Base-by-base conservation (phyloP, 2,888 invertebrate genomes). In the Microplitis deprimator region DNA sequence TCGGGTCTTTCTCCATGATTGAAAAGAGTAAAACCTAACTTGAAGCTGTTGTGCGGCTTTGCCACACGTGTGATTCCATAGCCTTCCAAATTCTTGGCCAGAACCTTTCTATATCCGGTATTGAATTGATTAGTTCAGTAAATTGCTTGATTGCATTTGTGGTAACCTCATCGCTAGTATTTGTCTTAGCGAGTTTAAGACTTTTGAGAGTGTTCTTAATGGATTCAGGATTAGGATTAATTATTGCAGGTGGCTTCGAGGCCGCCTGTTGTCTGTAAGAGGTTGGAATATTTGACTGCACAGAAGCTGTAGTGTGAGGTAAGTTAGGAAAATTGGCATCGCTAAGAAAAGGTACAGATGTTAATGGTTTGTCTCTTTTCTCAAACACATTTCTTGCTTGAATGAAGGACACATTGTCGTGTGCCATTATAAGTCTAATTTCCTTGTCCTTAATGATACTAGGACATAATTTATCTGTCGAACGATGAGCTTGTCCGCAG, bases 371-470 rank as follows among this genome's bases (percentile, higher is more conserved):
- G 16, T 6, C 8, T 20, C 6, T 17, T 8, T 29, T 16, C 64
- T 78, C 70, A n/a, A 62, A 73, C 3, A 20, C 17, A 16, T 59
- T 39, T 41, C 38, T 78, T 1, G 76, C 76, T 0, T 62, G 38
- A 0, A 79, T 8, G 38, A 62, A 79, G 0, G 78, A 69, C 10
- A 79, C 0, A 13, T 76, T 79, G 6, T 79, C 73, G 10, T 50
- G 73, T 5, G 76, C 76, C 78, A 79, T 79, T 1, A 79, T 59
- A 1, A 69, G 72, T 60, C 76, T 70, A 1, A 79, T 79, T n/a
- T 10, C 69, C 5, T 73, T 38, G 29, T 50, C 75, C 7, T 74
- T 76, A 6, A 40, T 10, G 1, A 65, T 41, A 0, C 20, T 40
- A 2, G 72, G 73, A 8, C 79, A 79, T 5, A 20, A 50, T 41